Evolutionary conservation across 2,888 invertebrate genomes (phyloP), one percentile per base, ranked within the genome.

Genomic region (Andrena chrysosceles): DNA sequence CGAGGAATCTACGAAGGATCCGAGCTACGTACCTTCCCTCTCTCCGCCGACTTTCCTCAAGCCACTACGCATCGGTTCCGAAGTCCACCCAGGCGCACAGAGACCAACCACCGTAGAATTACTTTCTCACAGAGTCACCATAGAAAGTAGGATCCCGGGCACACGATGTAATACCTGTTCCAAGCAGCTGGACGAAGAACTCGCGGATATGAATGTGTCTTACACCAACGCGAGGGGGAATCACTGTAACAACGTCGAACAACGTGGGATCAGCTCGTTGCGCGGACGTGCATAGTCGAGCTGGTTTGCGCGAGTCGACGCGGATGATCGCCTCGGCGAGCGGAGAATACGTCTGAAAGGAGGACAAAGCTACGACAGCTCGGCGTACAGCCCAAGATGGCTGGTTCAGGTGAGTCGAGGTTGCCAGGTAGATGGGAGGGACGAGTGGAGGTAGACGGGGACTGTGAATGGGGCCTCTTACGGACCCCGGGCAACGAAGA

Each of bases 351-450:
- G 80, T 52, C 67, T 84, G 70, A 73, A 85, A 68, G 83, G 74
- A 81, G 81, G 81, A 88, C 77, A 70, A 78, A 70, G 67, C 77
- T 69, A 71, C 70, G 81, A 89, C 79, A 84, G 83, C 72, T 75
- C 66, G 70, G 80, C 77, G 76, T 62, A 35, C 66, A 81, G 78
- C 67, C 83, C 89, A 91, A 91, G 90, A 91, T 91, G 91, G 91
- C 91, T 81, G 90, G 56, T 69, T 74, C 86, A 78, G 88, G 81
- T 87, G 85, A 85, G 88, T 69, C 74, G 83, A 87, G 87, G 85
- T 90, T 86, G 90, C 87, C 87, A 89, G 87, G 88, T 88, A 81
- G 86, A 83, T 73, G 54, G 59, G 74, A 63, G 70, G 13, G 42
- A 59, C 67, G 72, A 10, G 56, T n/a, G 52, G 31, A 59, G 71